Percentiles rank a stretch among this genome's conserved stretches.
Conservation (phyloP, 1,140 invertebrate species). For the Teleopsis dalmanni region DNA sequence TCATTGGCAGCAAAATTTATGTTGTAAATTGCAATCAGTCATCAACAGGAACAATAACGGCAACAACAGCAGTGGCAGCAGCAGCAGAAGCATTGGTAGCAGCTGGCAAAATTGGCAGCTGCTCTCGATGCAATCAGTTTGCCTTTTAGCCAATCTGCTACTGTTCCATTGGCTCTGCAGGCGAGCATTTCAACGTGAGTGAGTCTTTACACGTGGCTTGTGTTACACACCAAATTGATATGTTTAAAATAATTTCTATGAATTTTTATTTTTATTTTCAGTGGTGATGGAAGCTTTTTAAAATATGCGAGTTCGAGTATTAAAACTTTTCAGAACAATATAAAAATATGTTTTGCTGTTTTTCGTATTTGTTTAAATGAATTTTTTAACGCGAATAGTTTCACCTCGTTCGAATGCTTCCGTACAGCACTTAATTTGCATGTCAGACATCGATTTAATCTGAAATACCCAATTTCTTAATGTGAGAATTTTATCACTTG, state of each 20-base stretch:
- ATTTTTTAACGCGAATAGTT: neutral
- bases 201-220: too few relatives aligned
- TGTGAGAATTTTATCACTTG: slow-evolving; percentile 14
- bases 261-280: too few relatives aligned
- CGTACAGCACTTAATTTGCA: slow-evolving; percentile 9
- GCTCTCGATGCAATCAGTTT: neutral
- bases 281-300: too few relatives aligned
- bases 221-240: too few relatives aligned
- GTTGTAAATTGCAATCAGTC: neutral
- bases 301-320: too few relatives aligned
- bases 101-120: neutral
- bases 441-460: slow-evolving; percentile 11
- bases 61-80: neutral
- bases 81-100: neutral
- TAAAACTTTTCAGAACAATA: too few relatives aligned
- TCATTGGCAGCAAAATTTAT: neutral
- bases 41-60: neutral
- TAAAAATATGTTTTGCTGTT: too few relatives aligned
- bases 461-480: neutral
- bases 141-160: neutral
- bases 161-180: too few relatives aligned
- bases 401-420: neutral
- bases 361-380: too few relatives aligned
- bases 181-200: too few relatives aligned
- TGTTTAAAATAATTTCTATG: too few relatives aligned